Evolutionary conservation across 1,140 invertebrate species (phyloP).

Genomic region (Bicyclus anynana): DNA sequence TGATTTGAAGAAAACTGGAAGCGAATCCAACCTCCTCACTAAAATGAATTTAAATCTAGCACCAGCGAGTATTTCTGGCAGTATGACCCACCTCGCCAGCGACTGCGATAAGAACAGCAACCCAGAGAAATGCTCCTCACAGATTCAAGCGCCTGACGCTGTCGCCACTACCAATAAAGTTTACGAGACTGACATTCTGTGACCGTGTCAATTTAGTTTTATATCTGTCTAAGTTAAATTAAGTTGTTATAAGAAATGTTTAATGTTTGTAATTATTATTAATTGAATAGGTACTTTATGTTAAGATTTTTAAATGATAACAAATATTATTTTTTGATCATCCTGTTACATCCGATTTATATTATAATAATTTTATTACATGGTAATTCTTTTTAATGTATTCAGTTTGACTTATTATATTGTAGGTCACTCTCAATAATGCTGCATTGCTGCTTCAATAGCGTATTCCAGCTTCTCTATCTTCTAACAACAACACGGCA

Average conservation of each 20-base stretch:
- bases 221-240: conserved; percentile 45
- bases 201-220: conserved; percentile 47
- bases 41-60: conserved; percentile 87
- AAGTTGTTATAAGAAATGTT: conserved; percentile 8
- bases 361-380: not conserved
- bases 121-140: conserved; percentile 21
- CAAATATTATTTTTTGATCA: not conserved
- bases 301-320: conserved; percentile 3
- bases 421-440: conserved; percentile 7
- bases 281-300: too few species aligned
- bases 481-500: conserved; percentile 20
- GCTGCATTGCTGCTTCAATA: not conserved
- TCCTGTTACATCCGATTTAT: conserved; percentile 10
- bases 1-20: conserved; percentile 91
- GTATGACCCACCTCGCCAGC: conserved; percentile 59
- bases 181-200: conserved; percentile 94
- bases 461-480: not conserved
- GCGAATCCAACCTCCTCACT: conserved; percentile 90
- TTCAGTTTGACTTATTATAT: not conserved
- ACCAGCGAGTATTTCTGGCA: conserved; percentile 56
- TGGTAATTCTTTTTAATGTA: not conserved
- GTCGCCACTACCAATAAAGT: conserved; percentile 80
- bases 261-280: conserved; percentile 7
- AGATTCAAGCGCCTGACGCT: conserved; percentile 26
- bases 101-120: conserved; percentile 37